Evolutionary conservation across 2,797 vertebrate genomes (phyloP).

Genomic region (Myripristis murdjan): DNA sequence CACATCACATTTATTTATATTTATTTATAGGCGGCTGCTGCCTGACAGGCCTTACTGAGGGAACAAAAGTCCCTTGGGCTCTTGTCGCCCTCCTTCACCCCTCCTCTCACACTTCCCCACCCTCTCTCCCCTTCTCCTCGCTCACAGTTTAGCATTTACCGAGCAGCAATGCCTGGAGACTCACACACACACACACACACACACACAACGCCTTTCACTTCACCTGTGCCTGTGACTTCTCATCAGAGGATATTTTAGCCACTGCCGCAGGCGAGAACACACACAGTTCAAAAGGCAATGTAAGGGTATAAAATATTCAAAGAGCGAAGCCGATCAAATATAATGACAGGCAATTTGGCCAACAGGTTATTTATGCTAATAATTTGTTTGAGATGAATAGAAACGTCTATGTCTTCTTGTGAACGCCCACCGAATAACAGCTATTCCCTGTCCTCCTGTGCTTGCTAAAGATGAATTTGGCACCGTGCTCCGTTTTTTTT

Average conservation of each 20-base stretch:
- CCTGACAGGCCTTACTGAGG: no score
- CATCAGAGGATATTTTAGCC: not conserved
- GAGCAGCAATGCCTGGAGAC: conserved; percentile 1
- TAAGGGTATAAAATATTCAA: not conserved
- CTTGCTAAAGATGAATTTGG: no score
- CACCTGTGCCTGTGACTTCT: conserved; percentile 3
- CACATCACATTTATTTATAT: no score
- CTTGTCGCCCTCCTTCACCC: conserved; percentile 49
- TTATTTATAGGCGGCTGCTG: no score
- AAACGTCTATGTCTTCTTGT: not conserved
- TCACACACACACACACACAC: no score
- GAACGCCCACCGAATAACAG: no score
- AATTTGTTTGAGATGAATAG: not conserved
- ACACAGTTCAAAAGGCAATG: conserved; percentile 1
- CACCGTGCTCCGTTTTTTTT: no score
- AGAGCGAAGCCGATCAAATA: not conserved
- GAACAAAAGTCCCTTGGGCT: not conserved
- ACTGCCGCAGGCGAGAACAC: not conserved
- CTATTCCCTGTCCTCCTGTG: no score
- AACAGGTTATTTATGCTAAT: not conserved
- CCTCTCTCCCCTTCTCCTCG: conserved; percentile 1
- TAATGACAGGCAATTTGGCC: no score
- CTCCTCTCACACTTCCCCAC: no score
- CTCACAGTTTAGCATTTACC: not conserved
- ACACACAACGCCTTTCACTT: conserved; percentile 8